Evolutionary conservation across 2,888 invertebrate species (phyloP).

Genomic region (Yponomeuta malinellus): DNA sequence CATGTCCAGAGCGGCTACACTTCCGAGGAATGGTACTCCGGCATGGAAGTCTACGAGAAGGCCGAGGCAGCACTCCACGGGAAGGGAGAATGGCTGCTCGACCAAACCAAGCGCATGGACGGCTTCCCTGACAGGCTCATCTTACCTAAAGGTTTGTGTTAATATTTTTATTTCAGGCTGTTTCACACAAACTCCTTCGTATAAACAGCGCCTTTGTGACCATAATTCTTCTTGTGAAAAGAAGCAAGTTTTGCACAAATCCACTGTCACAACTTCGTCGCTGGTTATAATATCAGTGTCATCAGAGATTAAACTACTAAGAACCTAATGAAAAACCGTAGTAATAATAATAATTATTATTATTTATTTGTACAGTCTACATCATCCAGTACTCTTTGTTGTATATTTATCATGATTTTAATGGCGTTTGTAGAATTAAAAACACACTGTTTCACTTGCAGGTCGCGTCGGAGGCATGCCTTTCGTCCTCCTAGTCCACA

Average conservation of each 20-base stretch:
- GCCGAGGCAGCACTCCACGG: conserved; percentile 61
- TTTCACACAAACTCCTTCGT: background rate
- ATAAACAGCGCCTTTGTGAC: no score
- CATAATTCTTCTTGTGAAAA: no score
- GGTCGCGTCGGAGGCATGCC: conserved; percentile 74
- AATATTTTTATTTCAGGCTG: no score
- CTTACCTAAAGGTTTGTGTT: conserved; percentile 76
- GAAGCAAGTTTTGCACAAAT: no score
- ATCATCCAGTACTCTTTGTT: no score
- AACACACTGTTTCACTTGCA: conserved; percentile 22
- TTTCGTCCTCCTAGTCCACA: conserved; percentile 77
- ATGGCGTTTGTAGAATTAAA: background rate
- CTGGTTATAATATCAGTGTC: no score
- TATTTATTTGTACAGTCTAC: no score
- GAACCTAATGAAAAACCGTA: no score
- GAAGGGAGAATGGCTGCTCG: conserved; percentile 61
- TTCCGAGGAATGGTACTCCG: conserved; percentile 69
- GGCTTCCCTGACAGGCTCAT: conserved; percentile 78
- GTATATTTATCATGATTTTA: no score
- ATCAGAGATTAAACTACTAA: no score
- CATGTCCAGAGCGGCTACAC: conserved; percentile 77
- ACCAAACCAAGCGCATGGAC: conserved; percentile 65
- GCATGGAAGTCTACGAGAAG: conserved; percentile 59
- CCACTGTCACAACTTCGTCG: no score
- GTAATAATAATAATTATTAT: no score